Conservation (phyloP, 2,113 vertebrate species). For the Lampris incognitus region DNA sequence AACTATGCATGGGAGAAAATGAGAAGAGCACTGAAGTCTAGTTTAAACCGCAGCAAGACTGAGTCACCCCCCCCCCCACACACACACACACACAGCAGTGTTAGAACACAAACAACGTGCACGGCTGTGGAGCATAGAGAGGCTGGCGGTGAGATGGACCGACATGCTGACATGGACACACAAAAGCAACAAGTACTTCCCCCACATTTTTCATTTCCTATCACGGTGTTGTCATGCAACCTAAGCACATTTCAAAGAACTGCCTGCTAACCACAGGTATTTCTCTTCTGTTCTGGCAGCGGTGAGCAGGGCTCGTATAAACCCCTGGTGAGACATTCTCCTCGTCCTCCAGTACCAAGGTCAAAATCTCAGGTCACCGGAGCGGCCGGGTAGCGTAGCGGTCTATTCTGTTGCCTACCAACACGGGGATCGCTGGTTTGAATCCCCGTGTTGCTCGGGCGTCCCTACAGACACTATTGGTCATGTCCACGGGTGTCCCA, state of each 20-base stretch:
- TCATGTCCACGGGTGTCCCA: too few relatives aligned
- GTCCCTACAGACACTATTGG: too few relatives aligned
- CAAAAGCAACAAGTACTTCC: not conserved
- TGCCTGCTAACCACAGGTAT: not conserved
- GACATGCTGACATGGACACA: constrained; percentile 11
- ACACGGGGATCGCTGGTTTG: too few relatives aligned
- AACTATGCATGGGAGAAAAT: constrained; percentile 60
- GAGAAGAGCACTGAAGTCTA: constrained; percentile 38
- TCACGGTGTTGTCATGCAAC: not conserved
- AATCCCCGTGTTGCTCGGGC: too few relatives aligned
- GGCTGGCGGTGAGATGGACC: constrained; percentile 18
- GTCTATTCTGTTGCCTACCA: too few relatives aligned
- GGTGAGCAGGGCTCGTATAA: constrained; percentile 7
- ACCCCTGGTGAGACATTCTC: constrained; percentile 43
- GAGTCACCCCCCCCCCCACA: constrained; percentile 55
- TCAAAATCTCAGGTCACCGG: constrained; percentile 27
- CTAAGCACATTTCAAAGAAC: constrained; percentile 13
- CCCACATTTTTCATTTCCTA: not conserved
- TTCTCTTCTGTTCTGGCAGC: not conserved
- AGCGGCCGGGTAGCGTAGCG: not conserved
- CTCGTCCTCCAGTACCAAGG: constrained; percentile 24
- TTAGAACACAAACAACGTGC: constrained; percentile 1
- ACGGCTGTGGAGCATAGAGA: constrained; percentile 12
- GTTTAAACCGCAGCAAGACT: constrained; percentile 46
- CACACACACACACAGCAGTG: not conserved